A percentile compares a stretch with the other conserved stretches of the same genome.
Conservation (phyloP, 2,113 vertebrate species). For the Aviceda subcristata region DNA sequence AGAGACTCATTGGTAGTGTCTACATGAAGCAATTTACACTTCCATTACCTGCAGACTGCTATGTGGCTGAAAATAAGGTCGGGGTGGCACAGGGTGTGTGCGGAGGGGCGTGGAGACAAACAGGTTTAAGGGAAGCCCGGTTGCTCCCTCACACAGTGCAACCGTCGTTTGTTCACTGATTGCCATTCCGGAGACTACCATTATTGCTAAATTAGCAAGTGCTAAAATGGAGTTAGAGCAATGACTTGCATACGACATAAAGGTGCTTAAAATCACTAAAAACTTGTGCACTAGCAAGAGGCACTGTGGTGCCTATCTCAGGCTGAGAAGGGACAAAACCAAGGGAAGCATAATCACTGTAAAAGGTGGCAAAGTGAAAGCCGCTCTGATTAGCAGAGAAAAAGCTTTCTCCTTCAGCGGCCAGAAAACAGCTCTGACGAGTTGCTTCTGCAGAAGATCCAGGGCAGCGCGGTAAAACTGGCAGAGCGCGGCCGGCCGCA, state of each 20-base stretch:
- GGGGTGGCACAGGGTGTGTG: too few relatives aligned
- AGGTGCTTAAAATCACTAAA: conserved; percentile 42
- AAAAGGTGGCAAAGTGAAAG: neutral
- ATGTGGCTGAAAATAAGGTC: neutral
- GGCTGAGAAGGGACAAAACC: neutral
- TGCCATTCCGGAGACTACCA: conserved; percentile 46
- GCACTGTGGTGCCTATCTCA: neutral
- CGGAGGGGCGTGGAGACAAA: neutral
- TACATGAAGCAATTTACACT: conserved; percentile 42
- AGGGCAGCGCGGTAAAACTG: neutral
- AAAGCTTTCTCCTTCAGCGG: neutral
- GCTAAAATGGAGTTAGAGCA: conserved; percentile 21
- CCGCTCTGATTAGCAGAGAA: neutral
- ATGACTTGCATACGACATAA: neutral
- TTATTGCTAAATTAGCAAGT: conserved; percentile 30
- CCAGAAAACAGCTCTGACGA: neutral
- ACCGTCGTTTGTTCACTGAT: conserved; percentile 60
- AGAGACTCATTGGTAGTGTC: neutral
- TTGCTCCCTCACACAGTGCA: conserved; percentile 40
- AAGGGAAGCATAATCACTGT: neutral
- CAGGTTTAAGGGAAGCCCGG: conserved; percentile 21
- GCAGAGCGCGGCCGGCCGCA: neutral
- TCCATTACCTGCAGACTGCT: neutral
- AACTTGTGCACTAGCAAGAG: neutral
- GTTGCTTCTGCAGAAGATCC: neutral